Base-by-base conservation (phyloP, 2,888 invertebrate genomes). In the Amorpha juglandis region DNA sequence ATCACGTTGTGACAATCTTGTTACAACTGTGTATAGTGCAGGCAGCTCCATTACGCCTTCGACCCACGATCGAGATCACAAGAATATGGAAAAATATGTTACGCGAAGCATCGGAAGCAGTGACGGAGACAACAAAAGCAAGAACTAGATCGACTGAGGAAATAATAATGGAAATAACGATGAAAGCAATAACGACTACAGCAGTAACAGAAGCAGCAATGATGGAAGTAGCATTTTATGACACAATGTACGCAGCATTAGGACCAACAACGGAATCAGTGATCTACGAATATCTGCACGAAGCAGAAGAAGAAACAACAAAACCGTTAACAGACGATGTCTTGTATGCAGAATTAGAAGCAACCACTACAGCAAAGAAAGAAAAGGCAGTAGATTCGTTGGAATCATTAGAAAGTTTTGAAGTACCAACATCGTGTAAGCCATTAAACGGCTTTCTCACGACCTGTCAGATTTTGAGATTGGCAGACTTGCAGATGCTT, bases 391-490 rank as follows among this genome's bases (percentile, higher is more conserved):
- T 50, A 1, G 50, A 50, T 9, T 50, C 50, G 16, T 19, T 50
- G 50, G 50, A 50, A 50, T 58, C 58, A 6, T 38, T 58, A 16
- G 58, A 42, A 4, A 58, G 58, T 42, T 58, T 58, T 19, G 42
- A 58, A 58, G 19, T 58, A 19, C 58, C 58, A 1, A 58, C 58
- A 12, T 19, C 7, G 9, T 58, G 58, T 19, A 19, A 11, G 12
- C 42, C 58, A 19, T 19, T 58, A 19, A 58, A 58, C 9, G 58
- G 58, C 19, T 58, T 19, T 42, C 58, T 58, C 16, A 58, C 19
- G 4, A 58, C 58, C 19, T 58, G 58, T 19, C 11, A 38, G 11
- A 58, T 42, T 42, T 11, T 38, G 12, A 58, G 42, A 12, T 12
- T 42, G 1, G 19, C 42, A 21, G 42, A 58, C n/a, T n/a, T 58